A percentile compares a stretch with the other conserved stretches of the same genome.
Evolutionary conservation across 2,113 vertebrate genomes (phyloP).

Genomic region (Panthera uncia): DNA sequence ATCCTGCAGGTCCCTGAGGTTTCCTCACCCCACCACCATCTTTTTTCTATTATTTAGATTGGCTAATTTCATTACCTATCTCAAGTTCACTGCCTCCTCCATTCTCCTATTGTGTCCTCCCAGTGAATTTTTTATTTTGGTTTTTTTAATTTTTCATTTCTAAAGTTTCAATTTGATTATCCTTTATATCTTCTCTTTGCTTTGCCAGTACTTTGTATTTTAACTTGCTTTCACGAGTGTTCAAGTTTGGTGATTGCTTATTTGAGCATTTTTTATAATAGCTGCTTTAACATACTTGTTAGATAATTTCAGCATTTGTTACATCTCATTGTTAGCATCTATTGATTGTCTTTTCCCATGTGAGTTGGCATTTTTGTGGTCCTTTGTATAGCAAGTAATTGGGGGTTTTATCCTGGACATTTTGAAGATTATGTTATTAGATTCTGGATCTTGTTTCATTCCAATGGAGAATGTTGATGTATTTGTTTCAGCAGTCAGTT

Average conservation of each 20-base stretch:
- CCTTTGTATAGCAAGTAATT: constrained; percentile 9
- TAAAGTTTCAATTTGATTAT: constrained; percentile 41
- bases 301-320: constrained; percentile 31
- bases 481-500: constrained; percentile 34
- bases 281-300: constrained; percentile 30
- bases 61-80: not conserved
- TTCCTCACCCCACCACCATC: not conserved
- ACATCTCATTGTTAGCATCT: constrained; percentile 29
- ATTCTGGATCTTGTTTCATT: constrained; percentile 23
- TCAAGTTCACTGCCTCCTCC: constrained; percentile 13
- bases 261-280: constrained; percentile 54
- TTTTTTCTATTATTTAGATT: constrained; percentile 9
- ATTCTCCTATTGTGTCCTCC: constrained; percentile 32
- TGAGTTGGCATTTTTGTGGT: constrained; percentile 34
- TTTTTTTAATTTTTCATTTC: constrained; percentile 48
- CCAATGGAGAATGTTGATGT: not conserved
- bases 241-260: constrained; percentile 21
- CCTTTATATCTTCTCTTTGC: not conserved
- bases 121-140: constrained; percentile 44
- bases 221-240: not conserved
- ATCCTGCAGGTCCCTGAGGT: not conserved
- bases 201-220: constrained; percentile 29
- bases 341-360: constrained; percentile 31
- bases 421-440: constrained; percentile 37
- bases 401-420: constrained; percentile 41